Conservation (phyloP, 2,797 vertebrate species). For the Centroberyx gerrardi region DNA sequence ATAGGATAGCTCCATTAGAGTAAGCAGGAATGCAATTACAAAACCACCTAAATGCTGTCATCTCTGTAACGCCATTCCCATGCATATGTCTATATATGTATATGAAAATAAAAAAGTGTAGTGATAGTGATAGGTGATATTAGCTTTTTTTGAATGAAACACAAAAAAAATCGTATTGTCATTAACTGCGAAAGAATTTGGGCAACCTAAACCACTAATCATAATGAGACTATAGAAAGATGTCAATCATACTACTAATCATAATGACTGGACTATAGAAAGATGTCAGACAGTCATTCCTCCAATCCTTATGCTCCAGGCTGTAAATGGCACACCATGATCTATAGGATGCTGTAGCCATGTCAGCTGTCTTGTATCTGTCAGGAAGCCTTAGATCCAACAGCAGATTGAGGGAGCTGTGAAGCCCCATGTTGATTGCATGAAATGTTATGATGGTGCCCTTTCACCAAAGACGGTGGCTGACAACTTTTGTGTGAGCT, state of each 20-base stretch:
- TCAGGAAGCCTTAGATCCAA: slow-evolving; percentile 26
- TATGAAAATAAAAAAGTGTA: background rate
- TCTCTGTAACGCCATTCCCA: too few relatives aligned
- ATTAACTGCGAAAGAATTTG: too few relatives aligned
- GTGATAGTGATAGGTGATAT: too few relatives aligned
- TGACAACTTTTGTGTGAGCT: background rate
- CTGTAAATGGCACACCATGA: slow-evolving; percentile 24
- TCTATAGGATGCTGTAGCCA: slow-evolving; percentile 25
- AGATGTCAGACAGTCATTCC: background rate
- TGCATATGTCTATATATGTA: background rate
- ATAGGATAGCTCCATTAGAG: slow-evolving; percentile 33
- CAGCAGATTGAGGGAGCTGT: slow-evolving; percentile 2
- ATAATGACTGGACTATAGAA: too few relatives aligned
- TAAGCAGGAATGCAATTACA: slow-evolving; percentile 6
- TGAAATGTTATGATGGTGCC: slow-evolving; percentile 4
- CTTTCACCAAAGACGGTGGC: slow-evolving; percentile 11
- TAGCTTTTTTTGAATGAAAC: too few relatives aligned
- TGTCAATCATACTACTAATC: too few relatives aligned
- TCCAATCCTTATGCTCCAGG: background rate
- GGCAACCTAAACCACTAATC: too few relatives aligned
- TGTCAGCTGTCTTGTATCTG: slow-evolving; percentile 32
- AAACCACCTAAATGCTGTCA: slow-evolving; percentile 4
- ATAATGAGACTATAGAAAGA: too few relatives aligned
- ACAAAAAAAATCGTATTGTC: too few relatives aligned
- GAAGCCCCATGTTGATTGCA: background rate